A percentile compares a stretch with the other conserved stretches of the same genome.
Evolutionary conservation across 1,140 invertebrate species (phyloP).

Genomic region (Portunus trituberculatus): DNA sequence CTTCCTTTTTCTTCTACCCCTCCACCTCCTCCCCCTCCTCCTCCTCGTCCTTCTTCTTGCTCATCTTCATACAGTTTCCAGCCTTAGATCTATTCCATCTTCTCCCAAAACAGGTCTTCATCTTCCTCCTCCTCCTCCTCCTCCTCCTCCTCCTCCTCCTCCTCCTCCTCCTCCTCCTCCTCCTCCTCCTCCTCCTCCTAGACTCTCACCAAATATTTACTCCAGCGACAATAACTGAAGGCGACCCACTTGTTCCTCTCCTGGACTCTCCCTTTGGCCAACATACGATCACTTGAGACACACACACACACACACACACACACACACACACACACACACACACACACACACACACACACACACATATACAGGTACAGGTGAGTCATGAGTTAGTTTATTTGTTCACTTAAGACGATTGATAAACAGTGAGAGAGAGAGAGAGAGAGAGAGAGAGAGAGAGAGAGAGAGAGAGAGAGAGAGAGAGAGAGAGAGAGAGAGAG

Average conservation of each 20-base stretch:
- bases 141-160: not conserved
- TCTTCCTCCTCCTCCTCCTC: not conserved
- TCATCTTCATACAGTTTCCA: no score
- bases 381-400: no score
- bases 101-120: not conserved
- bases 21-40: no score
- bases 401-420: no score
- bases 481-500: no score
- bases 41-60: no score
- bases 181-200: not conserved
- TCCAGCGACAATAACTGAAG: not conserved
- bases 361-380: no score
- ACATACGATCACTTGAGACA: not conserved
- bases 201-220: not conserved
- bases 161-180: not conserved
- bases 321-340: not conserved
- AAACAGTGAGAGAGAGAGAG: no score
- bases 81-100: not conserved
- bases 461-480: no score
- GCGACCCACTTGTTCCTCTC: not conserved
- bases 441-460: no score
- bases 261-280: not conserved
- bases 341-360: no score
- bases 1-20: no score
- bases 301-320: not conserved